Conservation (phyloP, 2,888 invertebrate species). For the Linhomoeus sp. region DNA sequence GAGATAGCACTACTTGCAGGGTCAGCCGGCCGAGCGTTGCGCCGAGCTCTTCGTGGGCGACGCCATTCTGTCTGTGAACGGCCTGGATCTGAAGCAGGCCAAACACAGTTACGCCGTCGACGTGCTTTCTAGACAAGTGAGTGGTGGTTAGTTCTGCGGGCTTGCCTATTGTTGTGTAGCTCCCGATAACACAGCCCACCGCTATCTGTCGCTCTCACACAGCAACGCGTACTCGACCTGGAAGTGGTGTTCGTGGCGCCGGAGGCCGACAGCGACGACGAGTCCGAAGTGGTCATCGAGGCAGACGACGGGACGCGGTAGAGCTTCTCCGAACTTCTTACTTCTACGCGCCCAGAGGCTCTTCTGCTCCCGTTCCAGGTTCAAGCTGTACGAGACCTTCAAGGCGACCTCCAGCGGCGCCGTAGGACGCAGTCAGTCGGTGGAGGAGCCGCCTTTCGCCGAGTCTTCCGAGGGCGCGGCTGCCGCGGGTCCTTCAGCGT, state of each 20-base stretch:
- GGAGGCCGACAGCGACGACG: slow-evolving; percentile 40
- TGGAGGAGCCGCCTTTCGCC: no score
- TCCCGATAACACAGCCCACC: no score
- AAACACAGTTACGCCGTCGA: slow-evolving; percentile 62
- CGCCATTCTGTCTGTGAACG: slow-evolving; percentile 60
- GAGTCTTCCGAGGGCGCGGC: no score
- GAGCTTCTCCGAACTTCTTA: not conserved
- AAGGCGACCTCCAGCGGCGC: no score
- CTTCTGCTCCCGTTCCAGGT: not conserved
- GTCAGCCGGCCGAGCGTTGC: slow-evolving; percentile 54
- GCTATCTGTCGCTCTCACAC: slow-evolving; percentile 1
- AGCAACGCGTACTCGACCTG: slow-evolving; percentile 48
- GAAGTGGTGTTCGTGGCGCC: slow-evolving; percentile 58
- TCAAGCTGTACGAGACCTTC: not conserved
- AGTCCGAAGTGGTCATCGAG: slow-evolving; percentile 23
- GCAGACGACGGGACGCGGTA: slow-evolving; percentile 16
- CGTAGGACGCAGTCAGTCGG: no score
- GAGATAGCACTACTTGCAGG: no score
- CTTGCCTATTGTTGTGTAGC: no score
- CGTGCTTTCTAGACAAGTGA: slow-evolving; percentile 49
- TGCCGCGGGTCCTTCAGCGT: no score
- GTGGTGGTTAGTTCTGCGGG: not conserved
- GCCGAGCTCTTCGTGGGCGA: slow-evolving; percentile 56
- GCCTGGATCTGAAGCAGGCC: slow-evolving; percentile 51
- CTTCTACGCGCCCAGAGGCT: not conserved